Conservation (phyloP, 2,888 invertebrate species). For the Sarcophaga caerulescens region DNA sequence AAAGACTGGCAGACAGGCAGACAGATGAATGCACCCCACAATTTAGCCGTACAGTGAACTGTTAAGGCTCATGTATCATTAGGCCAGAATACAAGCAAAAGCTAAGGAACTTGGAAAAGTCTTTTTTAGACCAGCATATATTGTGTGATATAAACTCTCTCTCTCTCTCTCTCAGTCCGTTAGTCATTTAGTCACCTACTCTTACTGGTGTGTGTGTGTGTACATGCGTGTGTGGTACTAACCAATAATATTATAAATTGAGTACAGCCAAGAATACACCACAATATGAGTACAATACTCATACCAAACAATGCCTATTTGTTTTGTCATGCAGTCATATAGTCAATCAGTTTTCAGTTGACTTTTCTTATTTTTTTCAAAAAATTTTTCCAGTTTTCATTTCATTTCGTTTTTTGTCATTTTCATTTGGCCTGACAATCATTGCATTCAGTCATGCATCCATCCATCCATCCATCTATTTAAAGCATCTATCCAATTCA, state of each 20-base stretch:
- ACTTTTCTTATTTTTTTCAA: background rate
- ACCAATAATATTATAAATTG: background rate
- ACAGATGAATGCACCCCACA: background rate
- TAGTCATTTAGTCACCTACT: too few relatives aligned
- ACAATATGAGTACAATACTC: background rate
- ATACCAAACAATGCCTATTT: constrained; percentile 46
- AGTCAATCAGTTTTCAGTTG: constrained; percentile 58
- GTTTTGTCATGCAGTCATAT: constrained; percentile 61
- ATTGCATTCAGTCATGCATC: constrained; percentile 5
- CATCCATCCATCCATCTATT: background rate
- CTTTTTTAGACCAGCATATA: too few relatives aligned
- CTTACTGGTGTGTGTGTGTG: too few relatives aligned
- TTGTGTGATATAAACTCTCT: too few relatives aligned
- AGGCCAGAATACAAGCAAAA: background rate
- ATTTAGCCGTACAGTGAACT: background rate
- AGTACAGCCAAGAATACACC: background rate
- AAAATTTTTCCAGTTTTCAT: constrained; percentile 11
- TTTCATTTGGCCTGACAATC: constrained; percentile 34
- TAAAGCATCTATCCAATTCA: constrained; percentile 5
- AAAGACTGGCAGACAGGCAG: constrained; percentile 23
- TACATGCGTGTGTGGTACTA: too few relatives aligned
- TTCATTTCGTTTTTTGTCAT: background rate
- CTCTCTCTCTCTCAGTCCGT: too few relatives aligned
- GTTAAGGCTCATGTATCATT: background rate
- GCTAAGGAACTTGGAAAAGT: background rate